Evolutionary conservation across 2,797 vertebrate species (phyloP), one percentile per base, ranked within the genome.

Genomic region (Falco concolor): DNA sequence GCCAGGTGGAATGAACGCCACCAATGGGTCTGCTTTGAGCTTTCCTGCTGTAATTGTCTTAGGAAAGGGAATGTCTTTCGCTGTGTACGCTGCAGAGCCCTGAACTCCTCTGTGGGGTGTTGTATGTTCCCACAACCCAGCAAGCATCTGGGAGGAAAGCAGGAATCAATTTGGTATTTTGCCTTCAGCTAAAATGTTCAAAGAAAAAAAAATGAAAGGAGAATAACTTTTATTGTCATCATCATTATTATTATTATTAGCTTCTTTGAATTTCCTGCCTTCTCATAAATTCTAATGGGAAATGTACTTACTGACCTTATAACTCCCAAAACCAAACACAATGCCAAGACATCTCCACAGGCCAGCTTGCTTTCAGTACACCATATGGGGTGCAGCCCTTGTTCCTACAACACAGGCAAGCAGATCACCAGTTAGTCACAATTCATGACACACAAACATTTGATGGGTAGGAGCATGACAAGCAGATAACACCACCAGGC

Each of bases 311-410:
- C 42, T 87, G 92, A 93, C 89, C 84, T 92, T 12, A 6, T 28
- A 89, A 85, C 23, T 92, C 77, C 52, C 28, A 10, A 57, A 76
- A 40, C 38, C 65, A 77, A 93, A 74, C n/a, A 7, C 1, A 2
- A 50, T 83, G 93, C 90, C 92, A 95, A 93, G 87, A 21, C 20
- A 42, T 68, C 61, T 61, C 69, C 63, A 13, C 36, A 34, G 74
- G 70, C 67, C 88, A 92, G 44, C 56, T 90, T 67, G 78, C 52
- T 36, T 56, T 45, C 60, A 13, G 22, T 45, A 12, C 5, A 3
- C 88, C 90, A 91, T 86, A 84, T 88, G 93, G 90, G 92, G 69
- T 59, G 50, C 93, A 94, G 91, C 69, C 82, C 93, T 84, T 20
- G 4, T 44, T 95, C 89, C 87, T 75, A 13, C 87, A 93, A 20